Conservation (phyloP, 2,888 invertebrate species). For the Smittia sp. region DNA sequence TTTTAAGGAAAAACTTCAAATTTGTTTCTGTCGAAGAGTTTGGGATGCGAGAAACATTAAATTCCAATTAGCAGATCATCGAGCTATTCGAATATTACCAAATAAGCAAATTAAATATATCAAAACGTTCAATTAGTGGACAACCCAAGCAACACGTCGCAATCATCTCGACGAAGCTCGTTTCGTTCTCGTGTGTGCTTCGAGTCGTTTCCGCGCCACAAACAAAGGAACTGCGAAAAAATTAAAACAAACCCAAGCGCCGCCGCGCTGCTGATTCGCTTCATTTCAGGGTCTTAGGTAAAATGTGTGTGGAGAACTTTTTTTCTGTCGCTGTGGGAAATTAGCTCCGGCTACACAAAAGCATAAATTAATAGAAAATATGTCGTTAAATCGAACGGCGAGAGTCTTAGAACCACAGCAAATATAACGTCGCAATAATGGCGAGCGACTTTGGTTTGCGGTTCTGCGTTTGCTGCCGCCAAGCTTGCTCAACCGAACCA, state of each 20-base stretch:
- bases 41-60: too few species aligned
- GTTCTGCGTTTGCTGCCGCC: neutral
- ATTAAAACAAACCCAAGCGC: neutral
- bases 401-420: neutral
- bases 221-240: neutral
- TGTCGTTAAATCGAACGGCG: neutral
- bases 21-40: too few species aligned
- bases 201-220: neutral
- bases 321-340: neutral
- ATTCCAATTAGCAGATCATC: too few species aligned
- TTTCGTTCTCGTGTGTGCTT: neutral
- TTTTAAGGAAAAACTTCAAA: too few species aligned
- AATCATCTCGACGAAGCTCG: neutral
- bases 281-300: slow-evolving; percentile 1
- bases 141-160: neutral
- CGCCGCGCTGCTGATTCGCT: neutral
- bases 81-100: too few species aligned
- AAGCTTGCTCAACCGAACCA: neutral
- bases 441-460: neutral
- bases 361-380: neutral
- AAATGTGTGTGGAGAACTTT: neutral
- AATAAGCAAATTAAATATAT: too few species aligned
- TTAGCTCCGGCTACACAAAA: neutral
- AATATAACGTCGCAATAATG: neutral
- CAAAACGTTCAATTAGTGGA: neutral